Evolutionary conservation across 2,888 invertebrate genomes (phyloP), one percentile per base, ranked within the genome.

Genomic region (Caenorhabditis sp.): DNA sequence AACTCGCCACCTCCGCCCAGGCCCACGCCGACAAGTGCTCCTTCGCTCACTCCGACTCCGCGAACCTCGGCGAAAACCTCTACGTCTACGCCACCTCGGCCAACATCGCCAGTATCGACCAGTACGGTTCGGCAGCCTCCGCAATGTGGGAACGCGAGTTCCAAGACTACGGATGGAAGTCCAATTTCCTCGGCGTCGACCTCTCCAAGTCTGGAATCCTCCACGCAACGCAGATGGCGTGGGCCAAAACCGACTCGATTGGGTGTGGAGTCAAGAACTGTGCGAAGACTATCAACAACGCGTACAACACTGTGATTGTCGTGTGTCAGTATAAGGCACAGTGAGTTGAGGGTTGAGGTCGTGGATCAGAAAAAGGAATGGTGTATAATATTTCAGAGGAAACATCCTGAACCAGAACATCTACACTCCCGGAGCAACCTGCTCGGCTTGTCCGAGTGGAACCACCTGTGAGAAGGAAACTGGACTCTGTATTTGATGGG

Each of bases 81-180:
- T 56, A 58, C 38, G 28, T 66, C 66, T 61, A 22, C 4, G 56
- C 41, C 58, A 68, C 73, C 6, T 24, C 64, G 8, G 66, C 19
- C 6, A 26, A 16, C 51, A 35, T 74, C 24, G 61, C 59, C 6
- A 68, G 66, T 44, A 22, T 80, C 16, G 64, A 80, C 38, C 66
- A 63, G 31, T 80, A 68, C 38, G 76, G 76, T n/a, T 35, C 38
- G 0, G 31, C 22, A 16, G 70, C 70, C 1, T 70, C 58, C 19
- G 70, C 41, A 16, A 54, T 58, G n/a, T 70, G 70, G 70, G 58
- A 58, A 31, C 28, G 41, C n/a, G 70, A 70, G 22, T 59, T 59
- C 58, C 44, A 70, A 54, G 70, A 79, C 22, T 54, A 70, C 28
- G 79, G 79, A 41, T 79, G 79, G 79, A 63, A 31, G 28, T 58